Evolutionary conservation across 2,113 vertebrate genomes (phyloP), one percentile per base, ranked within the genome.

Genomic region (Sapayoa aenigma): DNA sequence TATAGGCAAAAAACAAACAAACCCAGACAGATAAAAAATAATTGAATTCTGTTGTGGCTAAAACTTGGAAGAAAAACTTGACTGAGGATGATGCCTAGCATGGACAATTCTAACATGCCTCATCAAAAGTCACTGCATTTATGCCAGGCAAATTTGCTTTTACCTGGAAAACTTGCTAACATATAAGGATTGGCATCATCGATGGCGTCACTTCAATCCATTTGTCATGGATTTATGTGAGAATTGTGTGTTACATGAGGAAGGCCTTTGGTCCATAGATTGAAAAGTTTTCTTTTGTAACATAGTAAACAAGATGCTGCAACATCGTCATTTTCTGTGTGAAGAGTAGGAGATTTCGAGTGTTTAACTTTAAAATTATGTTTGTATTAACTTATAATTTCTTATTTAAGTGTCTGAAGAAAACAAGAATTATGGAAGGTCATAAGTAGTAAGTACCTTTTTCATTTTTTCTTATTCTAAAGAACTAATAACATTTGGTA

Each of bases 361-460:
- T 66, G 35, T 69, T 31, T 87, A 46, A 66, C 15, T 47, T 80
- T 18, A 63, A 49, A 82, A 62, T 37, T 53, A 14, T 9, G 14
- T 94, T 93, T 35, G 53, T 90, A 91, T 96, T 95, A 95, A 97
- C 73, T 81, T 68, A 24, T 83, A 35, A 59, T 92, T 93, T 96
- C 55, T 96, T 93, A 41, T 91, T 89, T 77, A 97, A 97, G 93
- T 75, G 78, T 62, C 91, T 96, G 96, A 94, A 96, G 94, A 93
- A 95, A 87, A 74, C 58, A 72, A 80, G 87, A 97, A 96, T 80
- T 58, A 98, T 98, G 98, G 98, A 98, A 89, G 95, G 98, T 90
- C 98, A 98, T 83, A 98, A 98, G 85, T 98, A 98, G 98, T 98
- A 97, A 98, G 97, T 96, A 93, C 27, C 44, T 68, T 80, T 11